These are phyloP conservation scores for Dicerorhinus sumatrensis DNA, from an alignment of 2,113 vertebrate genomes.

Conservation along the genomic window DNA sequence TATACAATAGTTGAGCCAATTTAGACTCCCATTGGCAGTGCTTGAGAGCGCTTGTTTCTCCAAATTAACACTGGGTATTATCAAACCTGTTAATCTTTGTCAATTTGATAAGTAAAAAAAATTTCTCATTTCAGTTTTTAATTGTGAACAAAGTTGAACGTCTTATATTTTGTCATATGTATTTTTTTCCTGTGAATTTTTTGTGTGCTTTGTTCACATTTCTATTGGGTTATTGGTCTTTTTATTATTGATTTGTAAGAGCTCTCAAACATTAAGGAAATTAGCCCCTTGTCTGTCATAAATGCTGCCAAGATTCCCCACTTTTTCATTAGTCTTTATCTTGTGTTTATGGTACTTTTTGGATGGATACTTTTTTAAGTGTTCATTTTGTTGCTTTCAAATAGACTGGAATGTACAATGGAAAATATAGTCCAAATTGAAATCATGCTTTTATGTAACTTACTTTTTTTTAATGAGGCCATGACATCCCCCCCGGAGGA, in stretches of 20 bases:
- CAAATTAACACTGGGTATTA: not conserved
- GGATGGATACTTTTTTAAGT: not conserved
- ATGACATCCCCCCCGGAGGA: not conserved
- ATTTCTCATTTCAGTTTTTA: not conserved
- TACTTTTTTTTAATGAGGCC: not conserved
- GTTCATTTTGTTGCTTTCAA: conserved; percentile 35
- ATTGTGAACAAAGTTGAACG: not conserved
- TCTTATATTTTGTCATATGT: not conserved
- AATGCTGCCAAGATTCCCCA: not conserved
- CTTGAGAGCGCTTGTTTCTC: not conserved
- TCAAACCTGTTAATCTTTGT: conserved; percentile 12
- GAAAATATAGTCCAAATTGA: not conserved
- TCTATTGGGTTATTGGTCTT: not conserved
- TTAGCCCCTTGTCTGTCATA: not conserved
- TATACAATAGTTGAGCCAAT: not conserved
- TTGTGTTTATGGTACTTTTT: not conserved
- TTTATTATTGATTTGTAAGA: conserved; percentile 39
- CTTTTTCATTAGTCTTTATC: conserved; percentile 40
- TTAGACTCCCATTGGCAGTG: not conserved
- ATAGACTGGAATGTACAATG: not conserved
- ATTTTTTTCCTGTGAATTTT: conserved; percentile 35
- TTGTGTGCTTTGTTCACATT: conserved; percentile 32
- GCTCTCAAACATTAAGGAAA: conserved; percentile 30
- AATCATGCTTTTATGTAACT: not conserved
- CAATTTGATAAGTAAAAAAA: not conserved